Evolutionary conservation across 2,888 invertebrate species (phyloP).

Genomic region (Drosophila maculinotata): DNA sequence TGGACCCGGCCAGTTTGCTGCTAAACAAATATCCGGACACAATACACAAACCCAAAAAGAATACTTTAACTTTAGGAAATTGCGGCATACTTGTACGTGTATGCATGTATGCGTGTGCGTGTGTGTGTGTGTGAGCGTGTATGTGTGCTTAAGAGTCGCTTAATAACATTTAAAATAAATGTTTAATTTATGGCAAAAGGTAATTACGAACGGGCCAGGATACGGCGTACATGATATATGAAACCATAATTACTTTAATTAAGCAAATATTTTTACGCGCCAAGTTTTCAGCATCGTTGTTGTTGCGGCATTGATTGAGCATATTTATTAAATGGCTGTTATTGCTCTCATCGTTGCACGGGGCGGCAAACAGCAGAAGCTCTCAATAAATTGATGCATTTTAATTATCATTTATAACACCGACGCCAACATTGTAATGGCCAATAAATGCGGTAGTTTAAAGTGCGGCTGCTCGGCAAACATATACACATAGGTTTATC

Average conservation of each 20-base stretch:
- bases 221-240: conserved; percentile 69
- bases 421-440: conserved; percentile 28
- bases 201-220: conserved; percentile 63
- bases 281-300: conserved; percentile 14
- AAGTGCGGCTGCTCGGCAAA: conserved; percentile 2
- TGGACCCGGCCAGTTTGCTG: conserved; percentile 13
- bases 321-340: conserved; percentile 77
- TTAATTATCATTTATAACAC: conserved; percentile 74
- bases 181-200: conserved; percentile 74
- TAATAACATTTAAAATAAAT: conserved; percentile 80
- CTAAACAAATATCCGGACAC: conserved; percentile 50
- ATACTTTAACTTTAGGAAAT: conserved; percentile 18
- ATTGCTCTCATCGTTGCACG: conserved; percentile 54
- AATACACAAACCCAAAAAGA: conserved; percentile 22
- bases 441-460: not conserved
- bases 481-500: no score
- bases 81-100: not conserved
- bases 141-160: conserved; percentile 34
- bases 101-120: not conserved
- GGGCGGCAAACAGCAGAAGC: conserved; percentile 13
- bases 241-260: conserved; percentile 80
- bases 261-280: conserved; percentile 75
- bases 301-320: conserved; percentile 69
- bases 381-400: conserved; percentile 71
- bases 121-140: not conserved